These are phyloP conservation scores for Folsomia candida DNA, from an alignment of 2,888 invertebrate genomes.

Conservation along the genomic window DNA sequence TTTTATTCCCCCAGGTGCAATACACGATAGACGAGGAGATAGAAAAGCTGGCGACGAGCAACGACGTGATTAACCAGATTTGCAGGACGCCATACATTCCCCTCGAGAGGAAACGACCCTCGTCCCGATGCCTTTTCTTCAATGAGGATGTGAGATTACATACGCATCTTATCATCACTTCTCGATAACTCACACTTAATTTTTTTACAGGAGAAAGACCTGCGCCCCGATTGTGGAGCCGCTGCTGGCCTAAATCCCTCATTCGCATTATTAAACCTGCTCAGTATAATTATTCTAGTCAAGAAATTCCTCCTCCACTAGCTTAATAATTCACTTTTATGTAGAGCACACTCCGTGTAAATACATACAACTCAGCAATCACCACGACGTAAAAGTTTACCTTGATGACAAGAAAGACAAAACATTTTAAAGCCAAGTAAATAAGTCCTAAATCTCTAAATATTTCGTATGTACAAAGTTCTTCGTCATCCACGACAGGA, in stretches of 20 bases:
- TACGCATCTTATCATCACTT: background rate
- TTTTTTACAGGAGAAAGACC: slow-evolving; percentile 31
- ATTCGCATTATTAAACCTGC: slow-evolving; percentile 27
- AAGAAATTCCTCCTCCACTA: background rate
- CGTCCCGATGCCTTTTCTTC: slow-evolving; percentile 29
- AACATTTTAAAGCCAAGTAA: too few relatives aligned
- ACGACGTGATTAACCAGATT: slow-evolving; percentile 38
- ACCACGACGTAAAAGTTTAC: too few relatives aligned
- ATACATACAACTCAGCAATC: too few relatives aligned
- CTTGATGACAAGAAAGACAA: background rate
- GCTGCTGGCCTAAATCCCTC: slow-evolving; percentile 15
- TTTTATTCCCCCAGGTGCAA: too few relatives aligned
- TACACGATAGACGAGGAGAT: slow-evolving; percentile 37
- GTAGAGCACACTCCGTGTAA: too few relatives aligned
- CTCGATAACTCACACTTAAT: too few relatives aligned
- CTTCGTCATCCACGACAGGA: too few relatives aligned
- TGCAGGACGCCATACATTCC: slow-evolving; percentile 32
- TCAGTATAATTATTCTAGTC: slow-evolving; percentile 24
- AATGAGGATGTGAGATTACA: slow-evolving; percentile 29
- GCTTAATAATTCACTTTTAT: slow-evolving; percentile 11
- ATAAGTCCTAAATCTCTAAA: too few relatives aligned
- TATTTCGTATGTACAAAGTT: too few relatives aligned
- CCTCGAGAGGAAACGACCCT: slow-evolving; percentile 36
- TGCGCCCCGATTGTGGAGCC: slow-evolving; percentile 34
- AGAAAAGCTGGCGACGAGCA: slow-evolving; percentile 33